Evolutionary conservation across 2,797 vertebrate genomes (phyloP).

Genomic region (Pseudochirops cupreus): DNA sequence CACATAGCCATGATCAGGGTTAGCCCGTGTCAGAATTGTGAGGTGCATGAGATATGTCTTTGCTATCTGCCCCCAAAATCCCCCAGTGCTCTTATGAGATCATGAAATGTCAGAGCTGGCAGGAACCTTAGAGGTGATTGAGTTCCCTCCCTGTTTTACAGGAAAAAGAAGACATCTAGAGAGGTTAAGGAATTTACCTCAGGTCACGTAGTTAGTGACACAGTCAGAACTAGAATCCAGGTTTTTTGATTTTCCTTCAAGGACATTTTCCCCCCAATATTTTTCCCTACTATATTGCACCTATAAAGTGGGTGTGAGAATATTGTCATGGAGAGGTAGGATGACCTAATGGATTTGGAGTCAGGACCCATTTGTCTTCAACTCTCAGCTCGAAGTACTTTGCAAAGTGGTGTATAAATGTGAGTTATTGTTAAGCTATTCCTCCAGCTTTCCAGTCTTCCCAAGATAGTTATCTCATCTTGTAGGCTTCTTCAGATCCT

Average conservation of each 20-base stretch:
- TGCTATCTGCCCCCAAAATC: background rate
- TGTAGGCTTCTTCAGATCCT: background rate
- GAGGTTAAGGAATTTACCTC: constrained; percentile 26
- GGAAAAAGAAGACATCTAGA: constrained; percentile 38
- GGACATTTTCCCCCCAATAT: background rate
- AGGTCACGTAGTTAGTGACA: constrained; percentile 18
- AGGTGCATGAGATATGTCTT: constrained; percentile 7
- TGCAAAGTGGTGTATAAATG: background rate
- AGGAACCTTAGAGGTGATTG: constrained; percentile 7
- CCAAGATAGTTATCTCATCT: background rate
- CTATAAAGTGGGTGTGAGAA: background rate
- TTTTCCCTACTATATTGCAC: background rate
- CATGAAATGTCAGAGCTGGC: background rate
- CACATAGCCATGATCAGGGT: background rate
- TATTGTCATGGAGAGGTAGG: background rate
- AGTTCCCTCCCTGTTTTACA: constrained; percentile 27
- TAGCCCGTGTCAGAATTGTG: constrained; percentile 7
- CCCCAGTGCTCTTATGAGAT: constrained; percentile 26
- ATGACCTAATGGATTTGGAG: background rate
- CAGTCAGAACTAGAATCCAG: constrained; percentile 25
- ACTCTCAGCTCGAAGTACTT: background rate
- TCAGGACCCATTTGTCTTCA: background rate
- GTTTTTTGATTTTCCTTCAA: background rate
- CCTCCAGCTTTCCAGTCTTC: background rate
- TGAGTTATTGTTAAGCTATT: background rate